Conservation (phyloP, 2,797 vertebrate genomes). For the Phoebastria nigripes region DNA sequence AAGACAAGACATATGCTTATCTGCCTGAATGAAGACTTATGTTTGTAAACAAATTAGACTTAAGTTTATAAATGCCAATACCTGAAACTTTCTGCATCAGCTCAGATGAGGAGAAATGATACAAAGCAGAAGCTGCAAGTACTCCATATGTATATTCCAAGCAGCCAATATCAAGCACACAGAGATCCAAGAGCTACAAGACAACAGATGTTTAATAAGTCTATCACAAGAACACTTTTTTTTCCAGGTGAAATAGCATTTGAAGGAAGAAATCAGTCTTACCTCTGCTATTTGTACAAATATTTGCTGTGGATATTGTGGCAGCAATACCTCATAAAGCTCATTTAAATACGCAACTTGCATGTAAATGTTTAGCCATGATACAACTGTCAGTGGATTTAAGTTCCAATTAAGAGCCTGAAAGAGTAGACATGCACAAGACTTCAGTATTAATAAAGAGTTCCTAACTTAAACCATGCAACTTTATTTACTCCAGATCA, state of each 20-base stretch:
- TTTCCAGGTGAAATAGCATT: not conserved
- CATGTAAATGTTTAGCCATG: constrained; percentile 96
- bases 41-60: not conserved
- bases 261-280: not conserved
- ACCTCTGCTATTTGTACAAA: constrained; percentile 93
- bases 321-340: constrained; percentile 79
- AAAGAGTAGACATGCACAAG: not conserved
- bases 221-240: not conserved
- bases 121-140: constrained; percentile 91
- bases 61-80: constrained; percentile 40
- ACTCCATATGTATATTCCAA: constrained; percentile 89
- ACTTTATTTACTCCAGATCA: not conserved
- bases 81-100: constrained; percentile 92
- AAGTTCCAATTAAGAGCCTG: constrained; percentile 94
- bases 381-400: constrained; percentile 89
- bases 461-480: not conserved
- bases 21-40: not conserved
- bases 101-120: constrained; percentile 92
- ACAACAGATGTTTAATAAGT: not conserved
- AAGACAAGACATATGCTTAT: not conserved
- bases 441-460: not conserved
- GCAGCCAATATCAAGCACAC: constrained; percentile 86
- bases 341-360: constrained; percentile 91
- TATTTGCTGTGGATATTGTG: constrained; percentile 88
- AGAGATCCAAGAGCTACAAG: constrained; percentile 87